Percentiles rank a stretch among this genome's conserved stretches.
phyloP scores from a whole-genome alignment of 2,888 invertebrate genomes.

The Pherbina coryleti region DNA sequence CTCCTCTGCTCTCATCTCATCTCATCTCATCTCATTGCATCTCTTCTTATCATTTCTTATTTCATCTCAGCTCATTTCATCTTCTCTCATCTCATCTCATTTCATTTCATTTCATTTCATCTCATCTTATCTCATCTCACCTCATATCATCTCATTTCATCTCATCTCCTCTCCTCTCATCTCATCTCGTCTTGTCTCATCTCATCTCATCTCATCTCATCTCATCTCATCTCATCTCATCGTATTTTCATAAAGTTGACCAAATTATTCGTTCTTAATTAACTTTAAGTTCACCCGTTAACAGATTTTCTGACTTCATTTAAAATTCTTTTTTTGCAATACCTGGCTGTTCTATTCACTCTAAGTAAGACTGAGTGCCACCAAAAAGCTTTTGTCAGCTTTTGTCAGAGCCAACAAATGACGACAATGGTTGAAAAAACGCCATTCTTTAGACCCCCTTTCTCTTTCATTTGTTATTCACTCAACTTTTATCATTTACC shows the following conservation, averaged over 20 bases:
- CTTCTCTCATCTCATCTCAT: not conserved
- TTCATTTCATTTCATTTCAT: not conserved
- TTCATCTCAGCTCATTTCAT: not conserved
- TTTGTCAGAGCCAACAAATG: no score
- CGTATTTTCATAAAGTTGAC: not conserved
- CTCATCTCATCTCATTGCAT: not conserved
- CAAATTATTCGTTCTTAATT: no score
- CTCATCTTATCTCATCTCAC: no score
- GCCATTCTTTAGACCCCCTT: not conserved
- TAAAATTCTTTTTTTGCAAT: not conserved
- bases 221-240: slow-evolving; percentile 17
- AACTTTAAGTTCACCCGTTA: no score
- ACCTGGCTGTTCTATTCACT: no score
- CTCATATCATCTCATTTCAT: no score
- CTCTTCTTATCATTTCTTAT: not conserved
- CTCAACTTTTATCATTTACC: not conserved
- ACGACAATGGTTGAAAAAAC: not conserved
- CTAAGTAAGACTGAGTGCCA: no score
- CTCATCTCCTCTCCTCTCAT: no score
- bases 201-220: not conserved
- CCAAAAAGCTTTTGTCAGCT: no score
- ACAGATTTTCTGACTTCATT: not conserved
- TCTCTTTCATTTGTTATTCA: not conserved
- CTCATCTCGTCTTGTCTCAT: not conserved
- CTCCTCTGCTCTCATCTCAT: no score